Evolutionary conservation across 2,797 vertebrate genomes (phyloP).

Genomic region (Philypnodon macrostomus): DNA sequence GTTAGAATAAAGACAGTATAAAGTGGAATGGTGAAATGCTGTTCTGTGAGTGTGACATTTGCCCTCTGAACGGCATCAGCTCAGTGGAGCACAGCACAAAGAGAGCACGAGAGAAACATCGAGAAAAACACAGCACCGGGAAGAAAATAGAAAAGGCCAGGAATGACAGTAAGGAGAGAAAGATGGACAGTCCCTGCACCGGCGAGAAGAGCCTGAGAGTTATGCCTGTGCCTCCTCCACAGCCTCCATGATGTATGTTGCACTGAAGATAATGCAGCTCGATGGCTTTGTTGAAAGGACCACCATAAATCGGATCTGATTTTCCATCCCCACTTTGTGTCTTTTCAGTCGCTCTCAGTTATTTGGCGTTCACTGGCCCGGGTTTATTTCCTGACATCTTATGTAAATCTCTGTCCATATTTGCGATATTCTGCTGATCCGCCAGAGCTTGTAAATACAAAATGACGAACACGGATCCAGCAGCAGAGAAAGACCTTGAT

Average conservation of each 20-base stretch:
- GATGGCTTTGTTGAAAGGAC: conserved; percentile 63
- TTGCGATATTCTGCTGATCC: conserved; percentile 53
- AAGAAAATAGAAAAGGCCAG: conserved; percentile 29
- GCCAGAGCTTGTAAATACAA: conserved; percentile 31
- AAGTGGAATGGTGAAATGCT: conserved; percentile 51
- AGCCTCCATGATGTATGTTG: conserved; percentile 64
- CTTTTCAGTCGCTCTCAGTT: conserved; percentile 44
- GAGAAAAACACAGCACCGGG: conserved; percentile 26
- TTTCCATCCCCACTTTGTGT: conserved; percentile 42
- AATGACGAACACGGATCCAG: conserved; percentile 25
- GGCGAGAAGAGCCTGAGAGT: conserved; percentile 63
- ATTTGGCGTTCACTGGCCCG: conserved; percentile 38
- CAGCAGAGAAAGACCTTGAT: conserved; percentile 27
- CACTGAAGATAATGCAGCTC: conserved; percentile 58
- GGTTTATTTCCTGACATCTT: conserved; percentile 48
- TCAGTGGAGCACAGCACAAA: conserved; percentile 47
- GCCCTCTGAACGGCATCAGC: conserved; percentile 61
- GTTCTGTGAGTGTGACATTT: conserved; percentile 60
- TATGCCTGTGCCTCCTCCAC: conserved; percentile 53
- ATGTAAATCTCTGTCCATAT: conserved; percentile 48
- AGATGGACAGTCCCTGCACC: conserved; percentile 55
- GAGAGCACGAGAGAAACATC: conserved; percentile 15
- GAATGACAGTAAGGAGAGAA: conserved; percentile 41
- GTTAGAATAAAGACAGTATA: conserved; percentile 32
- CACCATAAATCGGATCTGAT: conserved; percentile 68